These are phyloP conservation scores for Dicrostonyx torquatus DNA, from an alignment of 2,797 vertebrate genomes.

Conservation along the genomic window DNA sequence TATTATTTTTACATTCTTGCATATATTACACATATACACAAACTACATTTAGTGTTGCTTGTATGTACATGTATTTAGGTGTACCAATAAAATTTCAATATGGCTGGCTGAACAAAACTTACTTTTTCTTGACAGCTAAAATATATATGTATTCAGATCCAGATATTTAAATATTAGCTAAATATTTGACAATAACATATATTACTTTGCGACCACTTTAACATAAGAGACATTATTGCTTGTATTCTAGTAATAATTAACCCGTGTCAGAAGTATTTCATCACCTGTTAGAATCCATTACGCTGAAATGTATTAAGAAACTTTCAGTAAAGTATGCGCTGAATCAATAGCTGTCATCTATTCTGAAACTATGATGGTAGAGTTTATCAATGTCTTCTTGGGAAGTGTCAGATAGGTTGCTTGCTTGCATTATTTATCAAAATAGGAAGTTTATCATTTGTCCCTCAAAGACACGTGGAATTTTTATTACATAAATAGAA, in stretches of 20 bases:
- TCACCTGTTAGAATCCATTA: slow-evolving; percentile 44
- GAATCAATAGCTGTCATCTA: slow-evolving; percentile 51
- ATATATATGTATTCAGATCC: not conserved
- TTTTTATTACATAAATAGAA: slow-evolving; percentile 48
- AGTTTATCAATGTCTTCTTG: slow-evolving; percentile 57
- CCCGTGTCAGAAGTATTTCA: slow-evolving; percentile 57
- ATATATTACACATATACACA: not conserved
- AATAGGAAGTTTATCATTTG: slow-evolving; percentile 45
- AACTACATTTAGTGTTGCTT: not conserved
- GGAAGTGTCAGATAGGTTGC: slow-evolving; percentile 14
- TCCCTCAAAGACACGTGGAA: slow-evolving; percentile 18
- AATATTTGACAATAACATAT: not conserved
- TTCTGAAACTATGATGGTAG: slow-evolving; percentile 57
- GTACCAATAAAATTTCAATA: not conserved
- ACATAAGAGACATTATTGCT: not conserved
- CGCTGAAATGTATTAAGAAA: slow-evolving; percentile 33
- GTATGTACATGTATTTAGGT: not conserved
- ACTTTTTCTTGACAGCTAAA: not conserved
- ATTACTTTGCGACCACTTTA: slow-evolving; percentile 14
- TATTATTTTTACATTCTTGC: not conserved
- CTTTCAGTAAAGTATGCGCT: slow-evolving; percentile 64
- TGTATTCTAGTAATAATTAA: slow-evolving; percentile 52
- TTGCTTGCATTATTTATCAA: slow-evolving; percentile 60
- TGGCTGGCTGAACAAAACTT: not conserved
- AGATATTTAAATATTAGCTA: not conserved